Evolutionary conservation across 1,140 invertebrate genomes (phyloP), one percentile per base, ranked within the genome.

Genomic region (Bemisia tabaci): DNA sequence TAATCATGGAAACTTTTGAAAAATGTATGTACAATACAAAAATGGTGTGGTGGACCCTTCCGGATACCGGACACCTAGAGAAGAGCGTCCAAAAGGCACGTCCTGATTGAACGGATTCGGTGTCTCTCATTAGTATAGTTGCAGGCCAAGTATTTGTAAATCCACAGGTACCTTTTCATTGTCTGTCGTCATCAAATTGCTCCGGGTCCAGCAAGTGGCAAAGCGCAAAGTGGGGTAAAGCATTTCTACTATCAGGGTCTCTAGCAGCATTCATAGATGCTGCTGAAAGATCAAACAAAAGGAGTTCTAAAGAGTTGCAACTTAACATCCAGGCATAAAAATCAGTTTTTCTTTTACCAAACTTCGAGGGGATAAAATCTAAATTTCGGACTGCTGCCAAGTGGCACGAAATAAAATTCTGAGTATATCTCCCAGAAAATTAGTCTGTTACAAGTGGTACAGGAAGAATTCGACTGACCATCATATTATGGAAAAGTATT

Each of bases 171-270:
- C 78, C 72, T 84, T 85, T 22, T 94, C 90, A 78, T 87, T 94
- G 73, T 95, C 92, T 64, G n/a, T 95, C 91, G 22, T 93, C 90
- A 65, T 84, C 82, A 74, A 93, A 94, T 71, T 94, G 89, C 75
- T 94, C n/a, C 92, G n/a, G 86, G 86, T 0, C 93, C 94, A 75
- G 92, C 91, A 58, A 97, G 76, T 0, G 93, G 93, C 59, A 90
- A 78, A 59, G n/a, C n/a, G 96, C 76, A 25, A 97, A 76, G 69
- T 85, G 81, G 1, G 91, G 83, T 63, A 96, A 77, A 67, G n/a
- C n/a, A 96, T 79, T 74, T 94, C 90, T 26, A 91, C 82, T 66
- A n/a, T 91, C 82, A 9, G 84, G 79, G 68, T n/a, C n/a, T 85
- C 83, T 22, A 96, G 74, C 33, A 97, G 79, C 79, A 86, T 89